These are phyloP conservation scores for Lateolabrax maculatus DNA, from an alignment of 2,797 vertebrate genomes.

Conservation along the genomic window DNA sequence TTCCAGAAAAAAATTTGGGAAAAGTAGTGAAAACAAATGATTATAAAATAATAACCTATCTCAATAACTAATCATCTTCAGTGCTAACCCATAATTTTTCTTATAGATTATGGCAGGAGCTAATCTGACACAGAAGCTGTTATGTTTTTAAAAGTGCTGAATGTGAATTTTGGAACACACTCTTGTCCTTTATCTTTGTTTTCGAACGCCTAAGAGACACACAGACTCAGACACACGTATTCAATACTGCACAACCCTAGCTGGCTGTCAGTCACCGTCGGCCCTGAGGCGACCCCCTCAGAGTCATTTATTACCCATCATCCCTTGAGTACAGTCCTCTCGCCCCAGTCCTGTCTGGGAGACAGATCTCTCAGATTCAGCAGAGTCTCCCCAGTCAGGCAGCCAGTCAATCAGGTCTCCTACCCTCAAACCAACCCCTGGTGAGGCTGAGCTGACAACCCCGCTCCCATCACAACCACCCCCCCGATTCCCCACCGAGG, in stretches of 20 bases:
- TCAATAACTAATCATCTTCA: no score
- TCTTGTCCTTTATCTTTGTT: neutral
- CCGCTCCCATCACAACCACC: conserved; percentile 21
- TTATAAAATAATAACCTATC: no score
- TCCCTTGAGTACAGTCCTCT: conserved; percentile 68
- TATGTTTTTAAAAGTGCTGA: no score
- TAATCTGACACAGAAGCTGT: no score
- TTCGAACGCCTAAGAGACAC: neutral
- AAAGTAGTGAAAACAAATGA: no score
- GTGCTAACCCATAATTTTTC: no score
- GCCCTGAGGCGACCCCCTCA: conserved; percentile 61
- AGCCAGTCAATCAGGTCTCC: conserved; percentile 67
- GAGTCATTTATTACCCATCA: conserved; percentile 77
- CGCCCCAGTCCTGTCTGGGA: conserved; percentile 54
- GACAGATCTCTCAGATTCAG: conserved; percentile 68
- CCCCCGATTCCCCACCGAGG: conserved; percentile 8
- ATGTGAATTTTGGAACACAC: neutral
- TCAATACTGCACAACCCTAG: conserved; percentile 29
- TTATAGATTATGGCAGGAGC: no score
- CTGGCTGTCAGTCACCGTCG: conserved; percentile 69
- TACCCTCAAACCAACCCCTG: conserved; percentile 30
- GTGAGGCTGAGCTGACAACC: conserved; percentile 54
- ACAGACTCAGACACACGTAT: conserved; percentile 13
- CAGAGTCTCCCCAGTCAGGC: conserved; percentile 50
- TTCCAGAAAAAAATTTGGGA: no score